Evolutionary conservation across 1,140 invertebrate genomes (phyloP), one percentile per base, ranked within the genome.

Genomic region (Lasioglossum baleicum): DNA sequence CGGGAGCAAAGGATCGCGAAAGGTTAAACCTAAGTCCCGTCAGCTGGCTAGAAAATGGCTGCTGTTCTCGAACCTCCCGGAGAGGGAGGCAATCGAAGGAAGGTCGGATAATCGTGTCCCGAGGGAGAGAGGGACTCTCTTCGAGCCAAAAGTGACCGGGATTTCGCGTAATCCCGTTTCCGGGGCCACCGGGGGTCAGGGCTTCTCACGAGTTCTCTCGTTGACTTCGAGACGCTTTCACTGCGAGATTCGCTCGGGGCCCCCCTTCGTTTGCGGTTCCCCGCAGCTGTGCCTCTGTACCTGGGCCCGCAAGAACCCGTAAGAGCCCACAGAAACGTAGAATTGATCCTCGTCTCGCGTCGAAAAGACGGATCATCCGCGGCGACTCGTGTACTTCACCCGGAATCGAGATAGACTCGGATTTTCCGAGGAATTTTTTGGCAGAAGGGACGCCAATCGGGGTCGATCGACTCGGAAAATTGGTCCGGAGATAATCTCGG

Each of bases 81-180:
- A 3, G 35, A 35, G 35, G 35, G 35, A 35, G 35, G 35, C 35
- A 76, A 67, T 61, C 68, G 75, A 48, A 56, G 73, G 70, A 35
- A 65, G 68, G 53, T n/a, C 26, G 81, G 83, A 85, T 79, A 82
- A 78, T 69, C 58, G 67, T 15, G 42, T n/a, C 22, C 42, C 17
- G 64, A 6, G 40, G 75, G 15, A 13, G 51, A 76, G 79, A 79
- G 87, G 82, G 77, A 75, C 84, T 66, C 88, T 88, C 80, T 85
- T 87, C 89, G 88, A 13, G 44, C 44, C 44, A 90, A 88, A 88
- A 92, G 87, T 92, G 88, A 90, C 88, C 90, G 88, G 90, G 91
- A 92, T 93, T 92, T 91, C 81, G 89, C 90, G 91, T 92, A 92
- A 92, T 92, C 92, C 90, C 84, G 83, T 87, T 82, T 58, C 70